Percentiles rank a stretch among this genome's conserved stretches.
phyloP scores from a whole-genome alignment of 2,797 vertebrate species.

The Sebastes trivittatus region DNA sequence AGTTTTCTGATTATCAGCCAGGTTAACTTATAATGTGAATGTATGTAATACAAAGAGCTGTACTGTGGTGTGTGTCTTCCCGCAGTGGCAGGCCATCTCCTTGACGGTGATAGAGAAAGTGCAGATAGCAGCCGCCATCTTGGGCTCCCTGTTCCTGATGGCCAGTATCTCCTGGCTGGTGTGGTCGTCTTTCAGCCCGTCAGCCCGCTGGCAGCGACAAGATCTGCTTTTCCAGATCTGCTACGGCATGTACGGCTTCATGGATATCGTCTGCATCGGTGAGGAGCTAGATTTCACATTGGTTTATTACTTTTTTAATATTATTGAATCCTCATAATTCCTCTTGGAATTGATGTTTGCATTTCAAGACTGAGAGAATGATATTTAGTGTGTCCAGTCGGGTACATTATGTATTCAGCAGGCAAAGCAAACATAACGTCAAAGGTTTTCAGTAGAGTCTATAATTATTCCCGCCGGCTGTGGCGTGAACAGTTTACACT shows the following conservation, averaged over 20 bases:
- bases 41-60: not conserved
- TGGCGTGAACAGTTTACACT: slow-evolving; percentile 7
- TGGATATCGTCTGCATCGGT: slow-evolving; percentile 99
- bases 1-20: not conserved
- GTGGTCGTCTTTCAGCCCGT: slow-evolving; percentile 98
- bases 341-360: not conserved
- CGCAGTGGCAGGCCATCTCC: slow-evolving; percentile 99
- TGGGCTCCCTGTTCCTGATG: slow-evolving; percentile 98
- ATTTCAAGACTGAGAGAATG: slow-evolving; percentile 4
- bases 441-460: slow-evolving; percentile 20
- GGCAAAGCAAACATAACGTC: slow-evolving; percentile 23
- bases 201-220: slow-evolving; percentile 98
- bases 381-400: not conserved
- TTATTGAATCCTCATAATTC: not conserved
- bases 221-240: slow-evolving; percentile 99
- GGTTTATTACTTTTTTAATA: not conserved
- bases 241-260: slow-evolving; percentile 99
- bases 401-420: slow-evolving; percentile 12
- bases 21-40: not conserved
- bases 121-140: slow-evolving; percentile 96
- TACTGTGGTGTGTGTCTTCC: slow-evolving; percentile 23
- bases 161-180: slow-evolving; percentile 99
- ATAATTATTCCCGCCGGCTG: slow-evolving; percentile 19
- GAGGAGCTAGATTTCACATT: slow-evolving; percentile 53
- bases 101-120: slow-evolving; percentile 99